Conservation (phyloP, 1,140 invertebrate species). For the Caenorhabditis tropicalis region DNA sequence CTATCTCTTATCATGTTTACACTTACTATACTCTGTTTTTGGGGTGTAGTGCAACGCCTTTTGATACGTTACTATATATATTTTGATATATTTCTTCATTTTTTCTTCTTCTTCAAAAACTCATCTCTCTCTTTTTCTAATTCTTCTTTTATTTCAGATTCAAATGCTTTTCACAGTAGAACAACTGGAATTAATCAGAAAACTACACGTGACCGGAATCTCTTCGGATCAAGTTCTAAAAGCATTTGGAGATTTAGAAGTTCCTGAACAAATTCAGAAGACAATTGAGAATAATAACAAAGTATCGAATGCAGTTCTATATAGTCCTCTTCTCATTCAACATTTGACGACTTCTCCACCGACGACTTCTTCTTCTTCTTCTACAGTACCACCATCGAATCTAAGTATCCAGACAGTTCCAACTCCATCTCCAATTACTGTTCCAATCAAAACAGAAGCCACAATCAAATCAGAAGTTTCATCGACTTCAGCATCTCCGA, state of each 20-base stretch:
- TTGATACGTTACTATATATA: not conserved
- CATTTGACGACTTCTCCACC: conserved; percentile 41
- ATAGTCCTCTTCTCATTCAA: conserved; percentile 45
- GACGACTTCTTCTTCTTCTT: conserved; percentile 14
- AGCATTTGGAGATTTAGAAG: conserved; percentile 48
- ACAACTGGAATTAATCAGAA: conserved; percentile 62
- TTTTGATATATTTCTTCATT: not conserved
- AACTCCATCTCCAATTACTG: conserved; percentile 21
- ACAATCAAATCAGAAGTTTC: not conserved
- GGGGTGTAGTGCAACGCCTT: not conserved
- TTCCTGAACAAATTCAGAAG: not conserved
- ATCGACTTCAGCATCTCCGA: conserved; percentile 1
- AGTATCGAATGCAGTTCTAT: not conserved
- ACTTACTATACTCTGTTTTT: not conserved
- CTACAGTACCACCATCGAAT: not conserved
- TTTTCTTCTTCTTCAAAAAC: not conserved
- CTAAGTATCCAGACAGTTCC: conserved; percentile 45
- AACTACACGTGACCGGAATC: conserved; percentile 58
- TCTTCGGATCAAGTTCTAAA: conserved; percentile 57
- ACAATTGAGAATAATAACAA: not conserved
- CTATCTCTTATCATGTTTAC: not conserved
- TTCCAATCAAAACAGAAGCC: not conserved
- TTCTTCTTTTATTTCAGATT: not conserved
- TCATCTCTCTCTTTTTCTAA: not conserved
- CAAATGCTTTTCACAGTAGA: conserved; percentile 61